These are phyloP conservation scores for Stenoptilia bipunctidactyla DNA, from an alignment of 2,888 invertebrate species.

Conservation along the genomic window DNA sequence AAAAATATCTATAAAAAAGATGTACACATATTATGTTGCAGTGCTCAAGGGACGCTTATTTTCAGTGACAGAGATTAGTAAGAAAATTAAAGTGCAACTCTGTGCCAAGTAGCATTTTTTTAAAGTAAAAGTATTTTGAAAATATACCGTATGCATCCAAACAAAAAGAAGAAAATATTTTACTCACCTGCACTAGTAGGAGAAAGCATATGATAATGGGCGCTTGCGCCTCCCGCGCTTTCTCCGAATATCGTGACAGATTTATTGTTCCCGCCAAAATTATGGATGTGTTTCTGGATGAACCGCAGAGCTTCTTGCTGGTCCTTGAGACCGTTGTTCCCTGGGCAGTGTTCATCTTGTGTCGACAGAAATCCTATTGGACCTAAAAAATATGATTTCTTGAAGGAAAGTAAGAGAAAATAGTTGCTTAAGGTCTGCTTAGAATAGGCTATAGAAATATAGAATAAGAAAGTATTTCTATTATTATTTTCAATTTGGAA, in stretches of 20 bases:
- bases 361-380: slow-evolving; percentile 77
- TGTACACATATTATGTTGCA: no score
- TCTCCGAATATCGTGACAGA: slow-evolving; percentile 78
- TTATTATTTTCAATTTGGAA: no score
- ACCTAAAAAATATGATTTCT: no score
- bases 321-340: slow-evolving; percentile 78
- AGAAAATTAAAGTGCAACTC: slow-evolving; percentile 10
- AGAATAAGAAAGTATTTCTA: no score
- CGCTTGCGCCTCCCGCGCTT: slow-evolving; percentile 78
- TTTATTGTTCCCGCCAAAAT: slow-evolving; percentile 74
- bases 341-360: slow-evolving; percentile 73
- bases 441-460: no score
- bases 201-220: slow-evolving; percentile 79
- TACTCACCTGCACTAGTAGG: slow-evolving; percentile 59
- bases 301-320: slow-evolving; percentile 74
- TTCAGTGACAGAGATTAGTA: no score
- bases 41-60: no score
- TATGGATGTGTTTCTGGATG: slow-evolving; percentile 71
- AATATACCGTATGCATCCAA: no score
- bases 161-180: background rate
- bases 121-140: background rate
- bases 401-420: no score
- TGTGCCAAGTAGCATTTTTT: slow-evolving; percentile 8
- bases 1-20: no score
- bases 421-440: no score